phyloP scores from a whole-genome alignment of 2,113 vertebrate species.

The Brienomyrus brachyistius region DNA sequence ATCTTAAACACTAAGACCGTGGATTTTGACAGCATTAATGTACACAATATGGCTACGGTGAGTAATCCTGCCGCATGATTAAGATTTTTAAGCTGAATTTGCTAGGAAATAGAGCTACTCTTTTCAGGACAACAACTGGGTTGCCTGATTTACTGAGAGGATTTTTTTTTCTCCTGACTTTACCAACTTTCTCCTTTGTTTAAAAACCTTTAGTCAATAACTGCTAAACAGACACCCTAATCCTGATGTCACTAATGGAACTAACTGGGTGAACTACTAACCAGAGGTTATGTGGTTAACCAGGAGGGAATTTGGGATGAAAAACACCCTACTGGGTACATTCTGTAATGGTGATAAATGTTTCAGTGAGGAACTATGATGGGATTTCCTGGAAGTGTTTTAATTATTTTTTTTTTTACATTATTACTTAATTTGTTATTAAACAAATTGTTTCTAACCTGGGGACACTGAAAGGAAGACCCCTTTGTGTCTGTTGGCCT shows the following conservation, averaged over 20 bases:
- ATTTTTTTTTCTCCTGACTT: background rate
- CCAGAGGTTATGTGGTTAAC: slow-evolving; percentile 6
- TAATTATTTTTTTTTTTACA: background rate
- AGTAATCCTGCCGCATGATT: background rate
- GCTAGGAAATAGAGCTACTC: background rate
- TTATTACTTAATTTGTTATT: slow-evolving; percentile 37
- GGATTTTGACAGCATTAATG: background rate
- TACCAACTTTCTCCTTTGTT: background rate
- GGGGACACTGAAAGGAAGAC: slow-evolving; percentile 20
- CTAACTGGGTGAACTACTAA: background rate
- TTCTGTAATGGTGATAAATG: slow-evolving; percentile 28
- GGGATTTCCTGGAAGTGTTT: slow-evolving; percentile 15
- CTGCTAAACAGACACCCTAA: background rate
- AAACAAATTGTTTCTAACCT: slow-evolving; percentile 28
- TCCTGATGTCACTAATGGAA: background rate
- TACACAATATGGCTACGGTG: background rate
- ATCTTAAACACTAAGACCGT: background rate
- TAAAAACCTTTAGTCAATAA: background rate
- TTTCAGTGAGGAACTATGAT: slow-evolving; percentile 32
- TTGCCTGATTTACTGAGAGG: slow-evolving; percentile 1
- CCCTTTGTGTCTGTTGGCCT: background rate
- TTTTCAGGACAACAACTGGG: background rate
- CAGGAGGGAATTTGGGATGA: slow-evolving; percentile 17
- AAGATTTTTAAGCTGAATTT: background rate
- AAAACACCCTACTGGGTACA: background rate